Percentiles rank a stretch among this genome's conserved stretches.
Evolutionary conservation across 1,140 invertebrate genomes (phyloP).

Genomic region (Drosophila malerkotliana): DNA sequence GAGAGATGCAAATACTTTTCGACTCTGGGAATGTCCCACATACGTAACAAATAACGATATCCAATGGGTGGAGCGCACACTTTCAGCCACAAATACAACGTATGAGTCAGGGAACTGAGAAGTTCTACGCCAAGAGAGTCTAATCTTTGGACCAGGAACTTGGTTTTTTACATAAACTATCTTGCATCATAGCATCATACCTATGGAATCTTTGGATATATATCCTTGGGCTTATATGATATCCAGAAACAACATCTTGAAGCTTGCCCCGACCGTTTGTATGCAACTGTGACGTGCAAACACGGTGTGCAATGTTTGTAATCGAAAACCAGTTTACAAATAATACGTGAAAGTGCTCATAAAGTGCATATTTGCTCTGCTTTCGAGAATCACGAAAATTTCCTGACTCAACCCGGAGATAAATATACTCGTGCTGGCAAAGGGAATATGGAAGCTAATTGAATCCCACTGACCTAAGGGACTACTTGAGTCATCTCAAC

Average conservation of each 20-base stretch:
- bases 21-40: slow-evolving; percentile 39
- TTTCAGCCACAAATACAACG: slow-evolving; percentile 20
- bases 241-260: slow-evolving; percentile 17
- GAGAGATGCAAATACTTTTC: slow-evolving; percentile 30
- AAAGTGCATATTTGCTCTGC: slow-evolving; percentile 41
- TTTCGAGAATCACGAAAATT: slow-evolving; percentile 20
- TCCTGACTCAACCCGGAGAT: slow-evolving; percentile 19
- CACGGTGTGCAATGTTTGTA: slow-evolving; percentile 30
- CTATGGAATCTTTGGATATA: not conserved
- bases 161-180: not conserved
- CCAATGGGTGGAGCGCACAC: slow-evolving; percentile 22
- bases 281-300: slow-evolving; percentile 14
- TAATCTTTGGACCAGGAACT: not conserved
- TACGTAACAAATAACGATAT: slow-evolving; percentile 25
- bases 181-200: no score
- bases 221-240: slow-evolving; percentile 6
- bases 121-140: not conserved
- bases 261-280: not conserved
- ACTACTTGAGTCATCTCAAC: not conserved
- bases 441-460: not conserved
- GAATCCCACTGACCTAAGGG: not conserved
- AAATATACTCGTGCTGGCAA: slow-evolving; percentile 2
- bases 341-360: slow-evolving; percentile 36
- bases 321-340: slow-evolving; percentile 42
- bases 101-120: slow-evolving; percentile 23